A percentile compares a stretch with the other conserved stretches of the same genome.
These are phyloP conservation scores for Caenorhabditis sinica DNA, from an alignment of 2,888 invertebrate genomes.

Conservation along the genomic window DNA sequence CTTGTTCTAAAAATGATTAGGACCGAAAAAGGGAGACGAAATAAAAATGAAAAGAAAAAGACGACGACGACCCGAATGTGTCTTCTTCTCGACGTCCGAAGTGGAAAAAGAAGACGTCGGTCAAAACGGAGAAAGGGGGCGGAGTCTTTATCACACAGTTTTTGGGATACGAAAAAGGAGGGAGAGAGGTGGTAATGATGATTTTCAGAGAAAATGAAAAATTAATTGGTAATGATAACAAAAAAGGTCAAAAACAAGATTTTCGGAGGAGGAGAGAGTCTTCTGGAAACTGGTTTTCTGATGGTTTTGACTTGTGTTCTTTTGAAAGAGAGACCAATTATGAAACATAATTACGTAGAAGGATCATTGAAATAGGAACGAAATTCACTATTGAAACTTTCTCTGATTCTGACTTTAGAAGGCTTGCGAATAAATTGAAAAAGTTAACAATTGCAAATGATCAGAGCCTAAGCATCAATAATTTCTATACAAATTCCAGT, in stretches of 20 bases:
- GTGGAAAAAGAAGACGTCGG: conserved; percentile 33
- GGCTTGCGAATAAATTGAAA: too few species aligned
- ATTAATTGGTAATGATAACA: conserved; percentile 22
- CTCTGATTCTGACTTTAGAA: too few species aligned
- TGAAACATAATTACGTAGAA: not conserved
- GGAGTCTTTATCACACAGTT: conserved; percentile 36
- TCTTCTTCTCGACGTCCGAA: conserved; percentile 13
- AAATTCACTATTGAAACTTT: too few species aligned
- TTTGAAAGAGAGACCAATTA: not conserved
- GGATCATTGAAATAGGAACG: not conserved
- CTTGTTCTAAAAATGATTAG: conserved; percentile 13
- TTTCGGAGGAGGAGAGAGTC: not conserved
- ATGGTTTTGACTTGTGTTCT: not conserved
- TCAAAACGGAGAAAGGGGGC: conserved; percentile 23
- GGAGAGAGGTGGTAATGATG: conserved; percentile 10
- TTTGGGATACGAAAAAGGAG: not conserved
- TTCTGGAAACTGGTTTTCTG: not conserved
- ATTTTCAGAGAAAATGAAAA: conserved; percentile 39
- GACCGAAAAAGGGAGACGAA: not conserved
- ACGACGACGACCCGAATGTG: conserved; percentile 14
- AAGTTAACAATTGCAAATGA: too few species aligned
- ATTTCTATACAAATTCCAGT: too few species aligned
- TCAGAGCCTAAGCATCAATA: too few species aligned
- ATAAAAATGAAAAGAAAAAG: conserved; percentile 9
- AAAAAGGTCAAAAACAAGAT: conserved; percentile 25